Base-by-base conservation (phyloP, 37 sponge, comb jelly and placozoan genomes). In the Eunapius fragilis region DNA sequence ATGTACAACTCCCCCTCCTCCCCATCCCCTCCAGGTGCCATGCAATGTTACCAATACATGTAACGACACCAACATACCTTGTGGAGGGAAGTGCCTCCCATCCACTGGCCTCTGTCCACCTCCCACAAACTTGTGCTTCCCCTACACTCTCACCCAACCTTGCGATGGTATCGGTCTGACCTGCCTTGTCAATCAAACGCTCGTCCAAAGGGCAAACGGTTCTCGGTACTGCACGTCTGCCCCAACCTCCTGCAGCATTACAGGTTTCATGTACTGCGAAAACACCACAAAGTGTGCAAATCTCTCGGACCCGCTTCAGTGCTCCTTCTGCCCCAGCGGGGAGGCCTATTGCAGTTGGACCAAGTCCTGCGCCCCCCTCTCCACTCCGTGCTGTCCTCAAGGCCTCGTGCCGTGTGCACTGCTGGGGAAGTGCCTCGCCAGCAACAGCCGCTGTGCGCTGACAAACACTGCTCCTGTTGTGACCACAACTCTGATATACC, bases 401-500 rank as follows among this genome's bases (percentile, higher is more conserved):
- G 37, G 36, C 75, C 76, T 37, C 0, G 82, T 79, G 67, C 92
- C 67, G 67, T 95, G 95, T 80, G 77, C 68, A 3, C 36, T 81
- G 27, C 81, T 92, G 25, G 83, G 87, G n/a, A 33, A 22, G 0
- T 95, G 95, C 50, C 25, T 95, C 19, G 31, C 28, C 9, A 27
- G 14, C 72, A 73, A 82, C 31, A 38, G 19, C 31, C 58, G 67
- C 24, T 93, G 94, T 79, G 47, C 76, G 38, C 81, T 92, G 0
- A 85, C 95, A 11, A 95, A 95, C 75, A 68, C 87, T 74, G 87
- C 95, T 32, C 95, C 95, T 25, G 70, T 17, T n/a, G 72, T 85
- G 0, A 26, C 37, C 31, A 24, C 74, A 0, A 37, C 67, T 34
- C 73, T 93, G 25, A 77, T 89, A 13, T 87, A 85, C 36, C 78